Evolutionary conservation across 2,888 invertebrate genomes (phyloP).

Genomic region (Bugulina stolonifera): DNA sequence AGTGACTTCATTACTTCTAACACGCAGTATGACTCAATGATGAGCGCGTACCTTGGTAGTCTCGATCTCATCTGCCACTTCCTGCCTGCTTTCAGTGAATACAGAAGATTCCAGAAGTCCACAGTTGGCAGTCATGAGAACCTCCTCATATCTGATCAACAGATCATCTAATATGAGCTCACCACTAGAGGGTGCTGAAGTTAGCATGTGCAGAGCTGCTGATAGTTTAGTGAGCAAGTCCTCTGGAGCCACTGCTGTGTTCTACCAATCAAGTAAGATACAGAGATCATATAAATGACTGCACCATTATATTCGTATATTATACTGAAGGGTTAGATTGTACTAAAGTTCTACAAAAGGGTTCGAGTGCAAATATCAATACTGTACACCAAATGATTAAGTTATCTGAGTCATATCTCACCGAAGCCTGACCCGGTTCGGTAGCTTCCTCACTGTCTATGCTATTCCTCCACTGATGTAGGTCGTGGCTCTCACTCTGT

Average conservation of each 20-base stretch:
- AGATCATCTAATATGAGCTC: constrained; percentile 2
- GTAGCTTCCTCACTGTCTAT: constrained; percentile 7
- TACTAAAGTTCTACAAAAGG: too few relatives aligned
- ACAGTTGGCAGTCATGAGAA: constrained; percentile 1
- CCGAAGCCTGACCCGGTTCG: not conserved
- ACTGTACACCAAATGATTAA: too few relatives aligned
- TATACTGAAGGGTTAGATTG: too few relatives aligned
- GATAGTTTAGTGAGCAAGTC: constrained; percentile 12
- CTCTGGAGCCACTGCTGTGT: too few relatives aligned
- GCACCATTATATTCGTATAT: too few relatives aligned
- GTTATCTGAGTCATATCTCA: too few relatives aligned
- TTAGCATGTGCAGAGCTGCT: constrained; percentile 1
- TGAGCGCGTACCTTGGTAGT: constrained; percentile 1
- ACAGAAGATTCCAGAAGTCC: not conserved
- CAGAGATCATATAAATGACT: too few relatives aligned
- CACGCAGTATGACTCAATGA: too few relatives aligned
- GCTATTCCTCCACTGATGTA: not conserved
- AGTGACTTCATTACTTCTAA: too few relatives aligned
- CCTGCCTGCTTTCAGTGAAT: constrained; percentile 1
- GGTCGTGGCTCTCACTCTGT: not conserved
- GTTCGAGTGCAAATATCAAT: too few relatives aligned
- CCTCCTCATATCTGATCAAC: not conserved
- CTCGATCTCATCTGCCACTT: not conserved
- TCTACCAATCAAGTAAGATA: too few relatives aligned
- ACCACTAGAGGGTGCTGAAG: not conserved